Base-by-base conservation (phyloP, 2,888 invertebrate species). In the Nemapogon koenigi region DNA sequence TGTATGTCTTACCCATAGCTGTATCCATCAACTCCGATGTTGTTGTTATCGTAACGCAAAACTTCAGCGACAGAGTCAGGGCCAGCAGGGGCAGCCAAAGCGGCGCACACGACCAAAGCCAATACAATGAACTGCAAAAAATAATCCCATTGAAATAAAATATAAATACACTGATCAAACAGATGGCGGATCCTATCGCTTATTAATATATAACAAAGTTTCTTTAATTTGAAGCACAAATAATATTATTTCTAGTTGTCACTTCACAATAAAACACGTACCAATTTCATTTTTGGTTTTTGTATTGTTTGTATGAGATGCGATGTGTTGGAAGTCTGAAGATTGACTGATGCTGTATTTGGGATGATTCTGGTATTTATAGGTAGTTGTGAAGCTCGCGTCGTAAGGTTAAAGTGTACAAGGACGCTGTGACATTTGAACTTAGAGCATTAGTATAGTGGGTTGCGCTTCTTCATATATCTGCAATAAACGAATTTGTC, bases 401-500 rank as follows among this genome's bases (percentile, higher is more conserved):
- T n/a, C n/a, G n/a, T n/a, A n/a, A n/a, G n/a, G n/a, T n/a, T n/a
- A n/a, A 31, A 19, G 19, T 33, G 33, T 7, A 57, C 73, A 68
- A 72, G 73, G 76, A 71, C 75, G 59, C 53, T 46, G 57, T 68
- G 76, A 71, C 76, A 76, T 76, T 75, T 75, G 69, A 72, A 73
- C 72, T 69, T 63, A 67, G 62, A 58, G 13, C 17, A 19, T 31
- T 16, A n/a, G 16, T 13, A 11, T n/a, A n/a, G n/a, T n/a, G n/a
- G n/a, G n/a, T n/a, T n/a, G n/a, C n/a, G n/a, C n/a, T n/a, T n/a
- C n/a, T n/a, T n/a, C n/a, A n/a, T n/a, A n/a, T n/a, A n/a, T n/a
- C n/a, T n/a, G n/a, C n/a, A n/a, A n/a, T n/a, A n/a, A n/a, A n/a
- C n/a, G n/a, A n/a, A n/a, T n/a, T n/a, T n/a, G n/a, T n/a, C n/a